Conservation (phyloP, 2,888 invertebrate species). For the Apodemia mormo region DNA sequence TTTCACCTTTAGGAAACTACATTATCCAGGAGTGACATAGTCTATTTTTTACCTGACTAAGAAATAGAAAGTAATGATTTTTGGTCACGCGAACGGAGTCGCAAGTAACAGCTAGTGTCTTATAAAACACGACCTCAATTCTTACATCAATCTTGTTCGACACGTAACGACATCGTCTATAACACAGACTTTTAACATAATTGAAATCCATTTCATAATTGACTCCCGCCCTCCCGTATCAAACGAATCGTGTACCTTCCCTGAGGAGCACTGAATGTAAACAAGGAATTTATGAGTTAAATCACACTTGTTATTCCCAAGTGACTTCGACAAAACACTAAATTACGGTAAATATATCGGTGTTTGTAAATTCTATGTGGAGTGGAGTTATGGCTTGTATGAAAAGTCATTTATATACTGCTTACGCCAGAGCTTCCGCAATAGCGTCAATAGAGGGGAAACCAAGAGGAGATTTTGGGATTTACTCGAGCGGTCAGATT, state of each 20-base stretch:
- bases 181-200: not conserved
- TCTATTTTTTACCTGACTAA: too few species aligned
- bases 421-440: too few species aligned
- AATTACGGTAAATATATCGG: not conserved
- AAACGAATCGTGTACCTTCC: not conserved
- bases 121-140: not conserved
- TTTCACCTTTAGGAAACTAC: too few species aligned
- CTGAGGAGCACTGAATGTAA: not conserved
- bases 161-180: not conserved
- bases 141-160: not conserved
- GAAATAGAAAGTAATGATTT: too few species aligned
- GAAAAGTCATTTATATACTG: too few species aligned
- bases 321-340: constrained; percentile 8
- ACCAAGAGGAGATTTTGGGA: too few species aligned
- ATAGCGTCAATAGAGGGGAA: too few species aligned
- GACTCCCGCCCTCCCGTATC: not conserved
- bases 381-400: not conserved
- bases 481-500: too few species aligned
- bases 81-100: too few species aligned
- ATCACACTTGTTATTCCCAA: constrained; percentile 10
- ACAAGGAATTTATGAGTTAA: constrained; percentile 13
- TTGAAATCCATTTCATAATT: constrained; percentile 2
- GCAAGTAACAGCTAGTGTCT: too few species aligned
- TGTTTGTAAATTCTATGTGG: not conserved
- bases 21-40: too few species aligned